Base-by-base conservation (phyloP, 1,140 invertebrate species). In the Drosophila orena region DNA sequence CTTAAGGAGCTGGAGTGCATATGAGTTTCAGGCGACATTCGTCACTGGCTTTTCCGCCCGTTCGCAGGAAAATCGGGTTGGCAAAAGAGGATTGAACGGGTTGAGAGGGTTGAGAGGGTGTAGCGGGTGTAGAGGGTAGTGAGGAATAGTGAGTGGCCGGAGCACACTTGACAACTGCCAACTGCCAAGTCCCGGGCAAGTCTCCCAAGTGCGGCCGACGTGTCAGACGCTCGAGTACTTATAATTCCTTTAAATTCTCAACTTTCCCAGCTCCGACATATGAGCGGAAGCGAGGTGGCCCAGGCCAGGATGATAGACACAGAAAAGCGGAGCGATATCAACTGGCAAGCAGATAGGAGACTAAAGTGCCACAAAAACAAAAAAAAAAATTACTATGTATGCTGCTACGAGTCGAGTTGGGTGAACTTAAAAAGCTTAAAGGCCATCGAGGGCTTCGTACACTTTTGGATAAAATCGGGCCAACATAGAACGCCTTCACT, bases 171-270 rank as follows among this genome's bases (percentile, higher is more conserved):
- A 70, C 65, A 71, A 71, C 68, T 71, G 68, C 68, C 57, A 72
- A 72, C 55, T 53, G 68, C 69, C 69, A 72, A 72, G 69, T 71
- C 44, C 66, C 69, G 11, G 37, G 65, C 66, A 72, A 59, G 66
- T 72, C 68, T 56, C 65, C 49, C 55, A 72, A 72, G 69, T 72
- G 69, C 68, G 69, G 55, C 69, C 55, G 69, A 72, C 68, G 69
- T 72, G 69, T 72, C 69, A 72, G 69, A 72, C 53, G 55, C 69
- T 72, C 55, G 55, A 71, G 68, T 70, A 53, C 64, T 68, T 68
- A 71, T 71, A 71, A 71, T 71, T 71, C 68, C 65, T 54, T 71
- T 71, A 71, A 70, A 70, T 70, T 70, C 68, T 24, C 65, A 57
- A 70, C 66, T 70, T 70, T 70, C 20, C 66, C 65, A 38, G 20